These are phyloP conservation scores for Metaphire vulgaris DNA, from an alignment of 1,140 invertebrate genomes.

Conservation along the genomic window DNA sequence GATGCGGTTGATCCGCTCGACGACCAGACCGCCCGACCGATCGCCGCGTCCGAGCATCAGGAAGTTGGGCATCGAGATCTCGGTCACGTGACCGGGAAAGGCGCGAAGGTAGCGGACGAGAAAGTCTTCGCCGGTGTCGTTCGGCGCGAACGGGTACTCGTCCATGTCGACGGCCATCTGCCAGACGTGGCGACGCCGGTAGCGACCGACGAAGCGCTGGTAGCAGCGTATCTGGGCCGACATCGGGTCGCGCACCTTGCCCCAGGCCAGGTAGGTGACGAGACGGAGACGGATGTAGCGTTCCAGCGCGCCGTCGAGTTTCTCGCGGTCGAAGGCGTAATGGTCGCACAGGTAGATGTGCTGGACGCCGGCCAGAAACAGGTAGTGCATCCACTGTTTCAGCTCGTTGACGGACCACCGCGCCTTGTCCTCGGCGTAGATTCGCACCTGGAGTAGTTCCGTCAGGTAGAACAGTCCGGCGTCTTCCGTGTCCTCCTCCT, in stretches of 20 bases:
- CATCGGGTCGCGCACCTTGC: slow-evolving; percentile 22
- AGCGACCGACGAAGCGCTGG: slow-evolving; percentile 14
- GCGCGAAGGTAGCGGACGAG: slow-evolving; percentile 17
- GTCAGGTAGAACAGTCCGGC: slow-evolving; percentile 3
- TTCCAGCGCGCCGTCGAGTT: slow-evolving; percentile 6
- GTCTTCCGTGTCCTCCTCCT: background rate
- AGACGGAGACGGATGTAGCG: slow-evolving; percentile 15
- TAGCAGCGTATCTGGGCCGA: slow-evolving; percentile 21
- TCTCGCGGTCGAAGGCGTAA: slow-evolving; percentile 13
- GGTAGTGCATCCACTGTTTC: slow-evolving; percentile 27
- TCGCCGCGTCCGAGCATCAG: slow-evolving; percentile 25
- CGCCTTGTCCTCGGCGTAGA: slow-evolving; percentile 24
- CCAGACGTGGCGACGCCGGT: slow-evolving; percentile 14
- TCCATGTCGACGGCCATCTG: slow-evolving; percentile 28
- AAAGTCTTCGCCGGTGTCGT: slow-evolving; percentile 17
- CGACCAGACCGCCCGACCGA: slow-evolving; percentile 12
- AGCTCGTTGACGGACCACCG: slow-evolving; percentile 26
- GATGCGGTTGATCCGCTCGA: slow-evolving; percentile 22
- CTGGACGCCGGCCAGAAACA: slow-evolving; percentile 23
- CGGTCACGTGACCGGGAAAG: background rate
- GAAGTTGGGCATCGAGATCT: slow-evolving; percentile 25
- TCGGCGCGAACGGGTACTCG: slow-evolving; percentile 21
- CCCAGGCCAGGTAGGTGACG: slow-evolving; percentile 20
- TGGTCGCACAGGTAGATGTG: slow-evolving; percentile 24
- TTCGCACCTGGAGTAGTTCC: slow-evolving; percentile 20